Evolutionary conservation across 2,113 vertebrate species (phyloP).

Genomic region (Leucosticte australis): DNA sequence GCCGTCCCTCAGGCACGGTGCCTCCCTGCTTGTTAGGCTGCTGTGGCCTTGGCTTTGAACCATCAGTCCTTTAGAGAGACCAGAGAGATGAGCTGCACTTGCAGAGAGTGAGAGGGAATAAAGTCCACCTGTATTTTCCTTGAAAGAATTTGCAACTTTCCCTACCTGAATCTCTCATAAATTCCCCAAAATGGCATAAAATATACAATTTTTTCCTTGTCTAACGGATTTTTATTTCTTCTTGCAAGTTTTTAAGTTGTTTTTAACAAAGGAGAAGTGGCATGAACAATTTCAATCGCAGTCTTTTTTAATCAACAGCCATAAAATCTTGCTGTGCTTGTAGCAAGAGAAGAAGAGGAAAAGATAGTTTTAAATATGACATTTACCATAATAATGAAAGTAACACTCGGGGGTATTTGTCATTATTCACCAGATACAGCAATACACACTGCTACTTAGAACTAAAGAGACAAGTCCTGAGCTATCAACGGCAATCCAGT

Average conservation of each 20-base stretch:
- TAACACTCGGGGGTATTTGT: not conserved
- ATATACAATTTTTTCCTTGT: accelerated
- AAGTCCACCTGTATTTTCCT: not conserved
- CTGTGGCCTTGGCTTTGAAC: not conserved
- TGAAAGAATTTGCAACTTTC: not conserved
- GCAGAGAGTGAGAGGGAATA: not conserved
- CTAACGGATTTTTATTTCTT: not conserved
- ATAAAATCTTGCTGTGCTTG: not conserved
- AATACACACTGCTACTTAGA: not conserved
- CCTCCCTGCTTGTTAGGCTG: not conserved
- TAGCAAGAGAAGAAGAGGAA: not conserved
- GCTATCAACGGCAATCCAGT: not conserved
- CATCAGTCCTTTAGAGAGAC: not conserved
- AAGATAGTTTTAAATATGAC: not conserved
- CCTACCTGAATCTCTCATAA: not conserved
- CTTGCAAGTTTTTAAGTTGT: not conserved
- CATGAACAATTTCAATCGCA: not conserved
- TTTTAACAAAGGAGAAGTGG: not conserved
- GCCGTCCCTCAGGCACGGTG: not conserved
- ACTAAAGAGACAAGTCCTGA: not conserved
- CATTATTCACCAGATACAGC: not conserved
- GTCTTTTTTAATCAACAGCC: not conserved
- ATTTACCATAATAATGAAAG: not conserved
- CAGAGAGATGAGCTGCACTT: not conserved
- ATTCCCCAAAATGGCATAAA: not conserved